A percentile compares a stretch with the other conserved stretches of the same genome.
phyloP scores from a whole-genome alignment of 2,888 invertebrate species.

The Dendrolimus houi region DNA sequence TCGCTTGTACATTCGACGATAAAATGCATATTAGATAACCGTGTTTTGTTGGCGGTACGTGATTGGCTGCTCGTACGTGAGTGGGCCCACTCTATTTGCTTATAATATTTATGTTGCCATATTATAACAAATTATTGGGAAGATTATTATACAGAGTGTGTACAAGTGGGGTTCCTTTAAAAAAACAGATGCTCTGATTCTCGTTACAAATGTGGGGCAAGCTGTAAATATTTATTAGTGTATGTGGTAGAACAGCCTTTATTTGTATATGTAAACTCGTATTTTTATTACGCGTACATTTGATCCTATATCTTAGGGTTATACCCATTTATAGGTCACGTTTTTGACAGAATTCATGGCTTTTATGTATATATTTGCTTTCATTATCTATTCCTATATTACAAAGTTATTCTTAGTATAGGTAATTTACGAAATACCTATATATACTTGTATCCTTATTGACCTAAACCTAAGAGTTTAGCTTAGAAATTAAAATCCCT shows the following conservation, averaged over 20 bases:
- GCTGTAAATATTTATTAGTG: not conserved
- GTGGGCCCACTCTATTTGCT: conserved; percentile 8
- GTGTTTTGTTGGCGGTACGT: conserved; percentile 66
- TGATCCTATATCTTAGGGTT: no score
- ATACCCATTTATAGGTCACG: no score
- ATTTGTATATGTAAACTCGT: not conserved
- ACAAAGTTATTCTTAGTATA: no score
- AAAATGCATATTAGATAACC: conserved; percentile 73
- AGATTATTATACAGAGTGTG: not conserved
- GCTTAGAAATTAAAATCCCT: no score
- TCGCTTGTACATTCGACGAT: conserved; percentile 50
- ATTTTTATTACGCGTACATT: not conserved
- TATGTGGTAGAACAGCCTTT: not conserved
- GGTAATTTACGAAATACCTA: no score
- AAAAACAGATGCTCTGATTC: not conserved
- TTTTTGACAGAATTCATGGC: no score
- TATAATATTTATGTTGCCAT: conserved; percentile 6
- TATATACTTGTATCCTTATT: no score
- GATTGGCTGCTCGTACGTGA: conserved; percentile 43
- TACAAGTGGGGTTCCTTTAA: not conserved
- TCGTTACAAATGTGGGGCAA: not conserved
- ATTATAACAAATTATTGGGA: conserved; percentile 20
- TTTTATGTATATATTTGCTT: no score
- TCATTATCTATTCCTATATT: no score
- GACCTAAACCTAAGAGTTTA: no score